Evolutionary conservation across 2,888 invertebrate species (phyloP), one percentile per base, ranked within the genome.

Genomic region (Netelia virgata): DNA sequence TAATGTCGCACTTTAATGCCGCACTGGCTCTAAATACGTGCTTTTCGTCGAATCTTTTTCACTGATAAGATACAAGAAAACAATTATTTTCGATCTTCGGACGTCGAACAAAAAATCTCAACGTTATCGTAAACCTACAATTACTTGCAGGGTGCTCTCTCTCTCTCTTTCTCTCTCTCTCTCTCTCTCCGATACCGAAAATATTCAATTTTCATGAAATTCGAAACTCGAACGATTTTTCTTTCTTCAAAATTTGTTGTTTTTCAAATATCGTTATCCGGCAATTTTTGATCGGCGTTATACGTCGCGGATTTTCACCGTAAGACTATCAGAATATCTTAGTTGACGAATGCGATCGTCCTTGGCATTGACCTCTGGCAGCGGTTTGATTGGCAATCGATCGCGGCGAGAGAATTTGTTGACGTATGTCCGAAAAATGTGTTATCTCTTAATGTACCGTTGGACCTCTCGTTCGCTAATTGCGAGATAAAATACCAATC

Each of bases 151-250:
- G 75, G 75, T 75, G 75, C 75, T 75, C 41, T 14, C 64, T 63
- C 50, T 47, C 11, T 47, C 47, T 47, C 47, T 47, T 14, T 47
- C 47, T 47, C 47, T 47, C 20, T 23, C 36, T 28, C 16, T 70
- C 57, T 59, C 78, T 47, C 10, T 47, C 47, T 81, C 70, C 70
- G 59, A 86, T 86, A 59, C 73, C 28, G 16, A 61, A 47, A 50
- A 28, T 73, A 47, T 57, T 41, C 59, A 41, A 76, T 76, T 72
- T 57, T 80, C 75, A 53, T 53, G 69, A 14, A 16, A 16, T 73
- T 61, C 73, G 53, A 47, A 5, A 36, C 18, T 61, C 64, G 64
- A 69, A 57, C 53, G 18, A 68, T 69, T 66, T 41, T 16, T 59
- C 55, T 59, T 66, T 50, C 53, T 50, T 74, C 55, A 2, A n/a